Evolutionary conservation across 2,113 vertebrate species (phyloP).

Genomic region (Colius striatus): DNA sequence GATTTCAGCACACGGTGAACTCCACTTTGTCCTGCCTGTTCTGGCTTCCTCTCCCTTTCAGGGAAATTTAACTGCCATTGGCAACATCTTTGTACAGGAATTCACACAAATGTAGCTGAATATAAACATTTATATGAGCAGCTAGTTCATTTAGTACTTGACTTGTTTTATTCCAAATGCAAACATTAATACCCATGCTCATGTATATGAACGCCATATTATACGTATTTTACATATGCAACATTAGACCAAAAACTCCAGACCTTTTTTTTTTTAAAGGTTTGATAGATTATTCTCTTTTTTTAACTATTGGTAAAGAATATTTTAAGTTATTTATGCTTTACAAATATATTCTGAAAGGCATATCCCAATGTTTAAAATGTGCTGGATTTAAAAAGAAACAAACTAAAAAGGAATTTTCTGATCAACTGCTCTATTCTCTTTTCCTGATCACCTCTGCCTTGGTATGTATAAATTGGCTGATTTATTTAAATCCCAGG

Average conservation of each 20-base stretch:
- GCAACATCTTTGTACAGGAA: background rate
- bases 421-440: slow-evolving; percentile 8
- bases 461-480: slow-evolving; percentile 9
- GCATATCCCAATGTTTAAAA: background rate
- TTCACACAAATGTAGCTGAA: background rate
- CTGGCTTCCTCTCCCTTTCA: background rate
- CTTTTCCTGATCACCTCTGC: slow-evolving; percentile 32
- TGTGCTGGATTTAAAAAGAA: background rate
- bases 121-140: background rate
- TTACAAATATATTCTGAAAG: background rate
- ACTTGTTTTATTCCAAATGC: background rate
- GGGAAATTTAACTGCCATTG: background rate
- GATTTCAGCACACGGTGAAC: background rate
- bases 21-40: background rate
- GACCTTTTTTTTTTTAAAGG: background rate
- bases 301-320: background rate
- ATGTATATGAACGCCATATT: background rate
- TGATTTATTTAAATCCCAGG: slow-evolving; percentile 51
- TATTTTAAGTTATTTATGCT: background rate
- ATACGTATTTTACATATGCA: background rate
- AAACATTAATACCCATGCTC: background rate
- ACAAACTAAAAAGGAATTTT: background rate
- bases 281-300: background rate
- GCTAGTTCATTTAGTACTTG: background rate
- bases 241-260: background rate